phyloP scores from a whole-genome alignment of 2,797 vertebrate species.

The Echeneis naucrates region DNA sequence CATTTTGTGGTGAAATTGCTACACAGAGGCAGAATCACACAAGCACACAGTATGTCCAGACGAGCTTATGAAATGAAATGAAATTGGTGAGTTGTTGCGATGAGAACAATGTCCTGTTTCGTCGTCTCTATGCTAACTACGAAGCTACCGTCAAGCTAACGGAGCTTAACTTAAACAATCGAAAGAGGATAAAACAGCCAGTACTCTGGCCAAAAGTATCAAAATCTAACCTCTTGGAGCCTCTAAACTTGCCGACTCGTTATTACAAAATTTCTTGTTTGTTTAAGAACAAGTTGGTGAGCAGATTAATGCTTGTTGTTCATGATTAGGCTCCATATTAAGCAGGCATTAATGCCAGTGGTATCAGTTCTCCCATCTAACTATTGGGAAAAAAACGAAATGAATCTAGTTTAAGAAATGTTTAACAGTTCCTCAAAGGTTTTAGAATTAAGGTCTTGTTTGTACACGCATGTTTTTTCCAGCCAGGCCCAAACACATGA shows the following conservation, averaged over 20 bases:
- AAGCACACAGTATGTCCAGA: too few species aligned
- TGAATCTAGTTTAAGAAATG: background rate
- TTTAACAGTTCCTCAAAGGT: background rate
- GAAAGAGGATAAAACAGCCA: background rate
- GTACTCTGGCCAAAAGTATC: background rate
- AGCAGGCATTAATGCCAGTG: background rate
- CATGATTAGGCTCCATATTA: background rate
- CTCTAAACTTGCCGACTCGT: background rate
- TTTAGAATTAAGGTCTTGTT: background rate
- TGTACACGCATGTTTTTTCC: background rate
- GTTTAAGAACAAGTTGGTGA: too few species aligned
- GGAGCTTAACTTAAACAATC: background rate
- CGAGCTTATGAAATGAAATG: too few species aligned
- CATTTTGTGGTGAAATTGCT: background rate
- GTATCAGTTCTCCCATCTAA: background rate
- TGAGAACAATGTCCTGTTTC: background rate
- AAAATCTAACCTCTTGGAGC: background rate
- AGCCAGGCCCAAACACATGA: background rate
- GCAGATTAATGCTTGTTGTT: background rate
- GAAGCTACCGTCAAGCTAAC: background rate
- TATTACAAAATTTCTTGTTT: background rate
- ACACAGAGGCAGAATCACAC: background rate
- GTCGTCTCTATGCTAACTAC: background rate
- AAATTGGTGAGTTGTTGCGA: too few species aligned
- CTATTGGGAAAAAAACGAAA: background rate